These are phyloP conservation scores for Anseranas semipalmata DNA, from an alignment of 2,113 vertebrate genomes.

Conservation along the genomic window DNA sequence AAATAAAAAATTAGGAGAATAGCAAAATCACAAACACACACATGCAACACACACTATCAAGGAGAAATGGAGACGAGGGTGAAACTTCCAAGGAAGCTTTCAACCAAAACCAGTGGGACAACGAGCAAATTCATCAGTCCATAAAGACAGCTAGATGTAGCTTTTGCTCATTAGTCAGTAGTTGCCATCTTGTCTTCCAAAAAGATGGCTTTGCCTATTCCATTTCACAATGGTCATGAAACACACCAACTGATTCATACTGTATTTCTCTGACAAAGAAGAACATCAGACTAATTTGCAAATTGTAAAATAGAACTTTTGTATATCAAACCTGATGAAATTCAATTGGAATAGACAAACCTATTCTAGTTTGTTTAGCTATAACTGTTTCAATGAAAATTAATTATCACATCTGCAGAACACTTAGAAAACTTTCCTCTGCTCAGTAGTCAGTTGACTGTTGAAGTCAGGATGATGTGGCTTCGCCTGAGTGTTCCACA, in stretches of 20 bases:
- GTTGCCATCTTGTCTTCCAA: neutral
- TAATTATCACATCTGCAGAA: neutral
- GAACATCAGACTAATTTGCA: neutral
- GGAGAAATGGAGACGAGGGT: neutral
- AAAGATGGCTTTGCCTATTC: neutral
- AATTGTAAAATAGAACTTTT: neutral
- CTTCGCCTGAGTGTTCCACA: neutral
- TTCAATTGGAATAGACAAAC: neutral
- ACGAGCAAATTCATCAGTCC: neutral
- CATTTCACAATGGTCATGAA: neutral
- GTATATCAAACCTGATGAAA: neutral
- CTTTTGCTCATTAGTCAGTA: neutral
- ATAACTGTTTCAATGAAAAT: neutral
- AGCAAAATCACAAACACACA: neutral
- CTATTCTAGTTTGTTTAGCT: neutral
- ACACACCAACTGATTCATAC: accelerated
- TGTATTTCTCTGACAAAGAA: neutral
- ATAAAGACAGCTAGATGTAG: neutral
- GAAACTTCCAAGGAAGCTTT: neutral
- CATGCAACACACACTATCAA: neutral
- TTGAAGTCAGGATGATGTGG: neutral
- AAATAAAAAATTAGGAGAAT: neutral
- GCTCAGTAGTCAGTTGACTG: neutral
- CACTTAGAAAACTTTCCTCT: neutral
- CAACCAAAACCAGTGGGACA: neutral